Percentiles rank a stretch among this genome's conserved stretches.
Conservation (phyloP, 2,888 invertebrate genomes). For the Agrochola macilenta region DNA sequence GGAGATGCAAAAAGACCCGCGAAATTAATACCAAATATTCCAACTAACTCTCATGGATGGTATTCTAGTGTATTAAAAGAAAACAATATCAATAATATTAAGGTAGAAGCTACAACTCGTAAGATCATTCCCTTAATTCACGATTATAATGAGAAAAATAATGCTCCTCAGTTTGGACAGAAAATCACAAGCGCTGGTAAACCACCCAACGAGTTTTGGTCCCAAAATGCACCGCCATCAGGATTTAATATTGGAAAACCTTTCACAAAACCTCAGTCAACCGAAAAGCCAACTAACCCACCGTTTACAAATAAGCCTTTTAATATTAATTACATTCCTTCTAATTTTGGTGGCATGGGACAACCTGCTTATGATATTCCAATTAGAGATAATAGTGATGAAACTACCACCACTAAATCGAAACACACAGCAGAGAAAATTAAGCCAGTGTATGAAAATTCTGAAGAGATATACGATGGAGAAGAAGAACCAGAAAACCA, state of each 20-base stretch:
- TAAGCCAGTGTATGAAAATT: constrained; percentile 84
- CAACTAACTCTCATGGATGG: constrained; percentile 88
- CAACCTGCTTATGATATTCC: constrained; percentile 88
- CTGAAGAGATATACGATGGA: constrained; percentile 87
- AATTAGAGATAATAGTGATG: constrained; percentile 84
- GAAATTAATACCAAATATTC: constrained; percentile 83
- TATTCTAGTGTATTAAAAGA: constrained; percentile 83
- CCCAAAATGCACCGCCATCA: constrained; percentile 71
- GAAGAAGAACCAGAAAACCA: constrained; percentile 78
- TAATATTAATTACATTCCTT: constrained; percentile 80
- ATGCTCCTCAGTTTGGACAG: constrained; percentile 81
- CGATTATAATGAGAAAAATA: constrained; percentile 77
- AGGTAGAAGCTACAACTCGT: constrained; percentile 83
- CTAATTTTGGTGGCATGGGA: constrained; percentile 77
- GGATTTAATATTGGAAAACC: constrained; percentile 83
- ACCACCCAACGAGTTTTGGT: constrained; percentile 84
- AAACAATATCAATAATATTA: constrained; percentile 81
- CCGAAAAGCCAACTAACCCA: constrained; percentile 70
- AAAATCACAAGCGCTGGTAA: constrained; percentile 84
- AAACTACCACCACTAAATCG: constrained; percentile 77
- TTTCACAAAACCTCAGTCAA: constrained; percentile 78
- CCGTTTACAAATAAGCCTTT: constrained; percentile 76
- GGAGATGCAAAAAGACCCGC: constrained; percentile 78
- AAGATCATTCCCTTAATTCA: constrained; percentile 84
- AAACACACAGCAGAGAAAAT: constrained; percentile 69